Conservation (phyloP, 2,113 vertebrate genomes). For the Girardinichthys multiradiatus region DNA sequence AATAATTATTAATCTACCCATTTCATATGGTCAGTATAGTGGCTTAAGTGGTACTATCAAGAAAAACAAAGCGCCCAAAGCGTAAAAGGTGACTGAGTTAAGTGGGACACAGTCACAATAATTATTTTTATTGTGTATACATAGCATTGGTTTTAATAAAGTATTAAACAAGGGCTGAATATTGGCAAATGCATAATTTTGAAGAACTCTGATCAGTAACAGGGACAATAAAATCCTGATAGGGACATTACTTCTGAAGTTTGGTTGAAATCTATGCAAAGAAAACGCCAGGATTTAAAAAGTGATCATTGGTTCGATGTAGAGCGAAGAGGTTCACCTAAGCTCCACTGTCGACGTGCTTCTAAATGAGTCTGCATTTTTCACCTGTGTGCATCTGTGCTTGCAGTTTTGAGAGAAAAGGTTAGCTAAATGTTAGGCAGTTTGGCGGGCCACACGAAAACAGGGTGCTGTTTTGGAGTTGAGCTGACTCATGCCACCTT, state of each 20-base stretch:
- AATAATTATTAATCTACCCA: too few species aligned
- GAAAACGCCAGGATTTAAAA: constrained; percentile 41
- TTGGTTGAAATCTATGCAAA: too few species aligned
- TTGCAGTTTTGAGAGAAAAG: constrained; percentile 25
- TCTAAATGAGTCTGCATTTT: constrained; percentile 25
- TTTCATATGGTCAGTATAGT: too few species aligned
- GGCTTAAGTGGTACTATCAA: too few species aligned
- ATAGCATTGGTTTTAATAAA: too few species aligned
- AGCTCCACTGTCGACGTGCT: constrained; percentile 43
- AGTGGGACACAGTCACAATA: too few species aligned
- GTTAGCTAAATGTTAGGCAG: constrained; percentile 69
- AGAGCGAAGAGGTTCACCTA: constrained; percentile 11
- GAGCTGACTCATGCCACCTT: constrained; percentile 77
- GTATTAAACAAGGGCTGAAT: too few species aligned
- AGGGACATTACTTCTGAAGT: not conserved
- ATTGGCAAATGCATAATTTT: too few species aligned
- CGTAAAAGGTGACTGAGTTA: too few species aligned
- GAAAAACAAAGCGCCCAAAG: too few species aligned
- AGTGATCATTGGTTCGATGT: constrained; percentile 23
- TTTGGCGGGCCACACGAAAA: constrained; percentile 72
- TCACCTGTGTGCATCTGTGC: not conserved
- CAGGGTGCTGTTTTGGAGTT: constrained; percentile 75
- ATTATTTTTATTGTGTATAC: too few species aligned
- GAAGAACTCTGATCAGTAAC: too few species aligned
- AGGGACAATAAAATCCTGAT: not conserved